These are phyloP conservation scores for Egretta garzetta DNA, from an alignment of 2,113 vertebrate species.

Conservation along the genomic window DNA sequence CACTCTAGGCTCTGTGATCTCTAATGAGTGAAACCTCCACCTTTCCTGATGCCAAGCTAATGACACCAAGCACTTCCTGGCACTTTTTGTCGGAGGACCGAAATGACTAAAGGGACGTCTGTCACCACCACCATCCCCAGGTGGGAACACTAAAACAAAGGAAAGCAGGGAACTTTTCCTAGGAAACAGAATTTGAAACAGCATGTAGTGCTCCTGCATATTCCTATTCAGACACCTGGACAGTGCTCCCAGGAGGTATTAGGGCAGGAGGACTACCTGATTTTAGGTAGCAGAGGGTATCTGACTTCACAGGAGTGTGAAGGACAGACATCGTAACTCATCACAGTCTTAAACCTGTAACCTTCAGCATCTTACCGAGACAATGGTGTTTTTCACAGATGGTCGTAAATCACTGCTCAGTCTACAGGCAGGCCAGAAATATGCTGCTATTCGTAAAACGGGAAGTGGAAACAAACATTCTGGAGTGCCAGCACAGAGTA, in stretches of 20 bases:
- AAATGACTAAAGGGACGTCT: background rate
- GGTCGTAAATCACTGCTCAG: background rate
- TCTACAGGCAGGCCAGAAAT: background rate
- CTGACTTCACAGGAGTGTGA: background rate
- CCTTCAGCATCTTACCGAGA: background rate
- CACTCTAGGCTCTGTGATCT: background rate
- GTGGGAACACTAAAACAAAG: background rate
- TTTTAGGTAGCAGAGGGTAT: background rate
- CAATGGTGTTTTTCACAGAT: background rate
- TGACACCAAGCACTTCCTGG: background rate
- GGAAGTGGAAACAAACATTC: background rate
- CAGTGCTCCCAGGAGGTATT: background rate
- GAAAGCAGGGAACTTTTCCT: background rate
- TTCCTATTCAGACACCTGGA: background rate
- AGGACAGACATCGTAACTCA: background rate
- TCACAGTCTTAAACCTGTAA: background rate
- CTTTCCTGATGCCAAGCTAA: background rate
- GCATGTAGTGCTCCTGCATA: background rate
- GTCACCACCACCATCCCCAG: background rate
- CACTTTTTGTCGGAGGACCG: background rate
- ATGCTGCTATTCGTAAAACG: background rate
- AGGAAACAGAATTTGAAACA: background rate
- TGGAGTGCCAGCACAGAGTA: accelerated
- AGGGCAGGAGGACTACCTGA: background rate
- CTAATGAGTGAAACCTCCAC: background rate